Base-by-base conservation (phyloP, 2,888 invertebrate species). In the Cepaea hortensis region DNA sequence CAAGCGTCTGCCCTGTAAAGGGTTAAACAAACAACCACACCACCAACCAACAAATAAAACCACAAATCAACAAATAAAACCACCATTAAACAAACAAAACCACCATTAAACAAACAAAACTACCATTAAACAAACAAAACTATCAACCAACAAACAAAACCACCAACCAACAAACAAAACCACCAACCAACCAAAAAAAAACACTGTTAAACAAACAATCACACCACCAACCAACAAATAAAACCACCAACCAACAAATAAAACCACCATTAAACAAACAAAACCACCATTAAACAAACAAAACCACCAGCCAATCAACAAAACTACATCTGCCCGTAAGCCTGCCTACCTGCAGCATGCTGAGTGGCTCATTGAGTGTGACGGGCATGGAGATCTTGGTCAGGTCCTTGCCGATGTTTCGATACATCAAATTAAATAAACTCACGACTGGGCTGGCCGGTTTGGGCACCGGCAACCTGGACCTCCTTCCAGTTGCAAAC, bases 331-430 rank as follows among this genome's bases (percentile, higher is more conserved):
- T 9, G 15, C n/a, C 23, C 20, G 20, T 18, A 68, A 20, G 7
- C 23, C 13, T 46, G 18, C 87, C 85, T 88, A 96, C 96, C 96
- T 97, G 97, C 85, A 97, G 95, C 95, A 97, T 97, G 92, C 97
- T 97, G 0, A 97, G 95, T 0, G 97, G 97, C 94, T 97, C 97
- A 93, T 97, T 97, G 89, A 97, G 95, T 3, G 97, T 97, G 76
- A 97, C 97, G 0, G 97, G 97, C 97, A 97, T 97, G 88, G 97
- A 97, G 79, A 97, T 96, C 95, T 97, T 97, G 35, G 97, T 97
- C 87, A 97, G 95, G 94, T 97, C 97, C 95, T 97, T 97, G 90
- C 97, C 97, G 85, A 97, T 97, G 94, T 97, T 97, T 95, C 97
- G 97, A 96, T 97, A 97, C n/a, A 94, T 90, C 18, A 94, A 91